Conservation (phyloP, 2,113 vertebrate species). For the Psilopogon haemacephalus region DNA sequence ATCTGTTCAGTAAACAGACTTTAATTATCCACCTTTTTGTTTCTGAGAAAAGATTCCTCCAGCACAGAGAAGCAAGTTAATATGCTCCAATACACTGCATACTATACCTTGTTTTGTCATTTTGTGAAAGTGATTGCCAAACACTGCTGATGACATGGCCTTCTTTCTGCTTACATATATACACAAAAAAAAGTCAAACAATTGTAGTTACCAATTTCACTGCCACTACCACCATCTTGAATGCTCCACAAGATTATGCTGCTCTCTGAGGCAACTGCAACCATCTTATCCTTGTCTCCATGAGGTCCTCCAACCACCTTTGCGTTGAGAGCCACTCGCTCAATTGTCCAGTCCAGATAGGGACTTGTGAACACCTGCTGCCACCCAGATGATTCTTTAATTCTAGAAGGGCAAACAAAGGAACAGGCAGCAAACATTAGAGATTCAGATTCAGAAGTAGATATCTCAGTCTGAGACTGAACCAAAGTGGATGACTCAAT, state of each 20-base stretch:
- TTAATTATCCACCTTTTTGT: not conserved
- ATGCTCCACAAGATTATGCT: conserved; percentile 97
- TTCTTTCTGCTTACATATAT: not conserved
- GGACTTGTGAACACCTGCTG: conserved; percentile 97
- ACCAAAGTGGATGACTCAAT: not conserved
- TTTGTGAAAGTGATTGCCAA: not conserved
- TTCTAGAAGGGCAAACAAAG: conserved; percentile 72
- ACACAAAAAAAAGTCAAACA: not conserved
- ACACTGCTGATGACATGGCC: not conserved
- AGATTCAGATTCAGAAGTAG: not conserved
- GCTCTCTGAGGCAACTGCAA: conserved; percentile 91
- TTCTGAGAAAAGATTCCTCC: not conserved
- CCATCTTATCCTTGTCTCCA: conserved; percentile 99
- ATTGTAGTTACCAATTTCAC: conserved; percentile 85
- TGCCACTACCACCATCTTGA: conserved; percentile 93
- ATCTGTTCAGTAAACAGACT: not conserved
- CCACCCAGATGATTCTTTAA: conserved; percentile 98
- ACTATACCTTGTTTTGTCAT: not conserved
- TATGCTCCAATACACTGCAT: not conserved
- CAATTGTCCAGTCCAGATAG: conserved; percentile 92
- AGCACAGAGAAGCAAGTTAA: not conserved
- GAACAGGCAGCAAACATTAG: not conserved
- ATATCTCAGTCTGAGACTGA: not conserved
- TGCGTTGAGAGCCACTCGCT: conserved; percentile 94
- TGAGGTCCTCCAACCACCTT: conserved; percentile 97